phyloP scores from a whole-genome alignment of 2,797 vertebrate genomes.

The Distichodus sexfasciatus region DNA sequence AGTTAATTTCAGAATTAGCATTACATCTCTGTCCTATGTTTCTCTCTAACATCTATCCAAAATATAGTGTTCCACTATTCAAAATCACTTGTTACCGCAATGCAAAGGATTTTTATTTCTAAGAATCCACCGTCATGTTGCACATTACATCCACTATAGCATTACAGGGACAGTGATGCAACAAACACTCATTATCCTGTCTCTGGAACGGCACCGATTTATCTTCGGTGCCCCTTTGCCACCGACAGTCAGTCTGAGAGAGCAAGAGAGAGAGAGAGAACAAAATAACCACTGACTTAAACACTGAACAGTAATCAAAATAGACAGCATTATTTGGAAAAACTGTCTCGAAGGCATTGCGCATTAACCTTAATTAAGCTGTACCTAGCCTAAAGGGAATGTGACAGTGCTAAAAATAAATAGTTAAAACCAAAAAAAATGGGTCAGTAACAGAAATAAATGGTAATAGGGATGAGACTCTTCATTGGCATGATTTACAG shows the following conservation, averaged over 20 bases:
- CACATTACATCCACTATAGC: conserved; percentile 53
- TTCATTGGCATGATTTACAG: not conserved
- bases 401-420: not conserved
- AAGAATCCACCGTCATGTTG: not conserved
- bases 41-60: too few relatives aligned
- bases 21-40: not conserved
- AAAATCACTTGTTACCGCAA: not conserved
- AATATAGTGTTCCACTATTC: too few relatives aligned
- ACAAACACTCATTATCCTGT: conserved; percentile 64
- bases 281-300: not conserved
- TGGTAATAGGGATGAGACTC: not conserved
- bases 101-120: not conserved
- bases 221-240: conserved; percentile 64
- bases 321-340: not conserved
- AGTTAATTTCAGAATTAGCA: too few relatives aligned
- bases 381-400: not conserved
- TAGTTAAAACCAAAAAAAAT: not conserved
- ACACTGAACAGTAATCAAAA: not conserved
- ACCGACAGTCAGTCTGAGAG: conserved; percentile 45
- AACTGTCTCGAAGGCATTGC: not conserved
- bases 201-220: conserved; percentile 63
- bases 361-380: conserved; percentile 7
- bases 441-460: not conserved
- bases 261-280: not conserved
- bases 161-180: conserved; percentile 68